Percentiles rank a stretch among this genome's conserved stretches.
Conservation (phyloP, 2,888 invertebrate genomes). For the Piscicola geometra region DNA sequence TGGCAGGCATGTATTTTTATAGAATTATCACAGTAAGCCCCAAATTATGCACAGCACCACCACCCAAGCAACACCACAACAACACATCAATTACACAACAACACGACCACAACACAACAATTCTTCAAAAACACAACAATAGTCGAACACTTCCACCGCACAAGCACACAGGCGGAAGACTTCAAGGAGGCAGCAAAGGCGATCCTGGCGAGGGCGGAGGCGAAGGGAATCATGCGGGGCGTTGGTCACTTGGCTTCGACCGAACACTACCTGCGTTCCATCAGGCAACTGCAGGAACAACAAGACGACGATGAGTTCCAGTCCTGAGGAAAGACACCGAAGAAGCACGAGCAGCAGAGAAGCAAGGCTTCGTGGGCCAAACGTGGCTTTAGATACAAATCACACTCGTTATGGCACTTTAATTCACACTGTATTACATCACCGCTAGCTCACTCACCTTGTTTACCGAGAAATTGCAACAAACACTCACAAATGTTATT, state of each 20-base stretch:
- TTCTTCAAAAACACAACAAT: not conserved
- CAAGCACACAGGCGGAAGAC: constrained; percentile 47
- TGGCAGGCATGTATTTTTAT: too few relatives aligned
- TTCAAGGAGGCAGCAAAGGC: constrained; percentile 49
- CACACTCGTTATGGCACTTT: too few relatives aligned
- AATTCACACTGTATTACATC: too few relatives aligned
- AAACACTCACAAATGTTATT: too few relatives aligned
- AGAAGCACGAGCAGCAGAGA: too few relatives aligned
- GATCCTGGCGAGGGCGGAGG: constrained; percentile 48
- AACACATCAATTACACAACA: not conserved
- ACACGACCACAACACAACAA: not conserved
- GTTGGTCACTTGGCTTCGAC: not conserved
- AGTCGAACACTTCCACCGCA: not conserved
- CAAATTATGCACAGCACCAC: too few relatives aligned
- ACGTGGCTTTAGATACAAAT: too few relatives aligned
- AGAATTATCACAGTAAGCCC: too few relatives aligned
- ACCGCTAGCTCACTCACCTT: too few relatives aligned
- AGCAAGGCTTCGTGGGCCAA: too few relatives aligned
- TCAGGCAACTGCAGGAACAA: not conserved
- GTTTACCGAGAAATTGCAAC: too few relatives aligned
- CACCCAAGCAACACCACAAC: too few relatives aligned
- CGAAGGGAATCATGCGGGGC: constrained; percentile 44
- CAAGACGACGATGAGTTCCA: not conserved
- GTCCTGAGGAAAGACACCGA: not conserved
- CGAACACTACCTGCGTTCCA: not conserved